Conservation (phyloP, 2,888 invertebrate genomes). For the Mythimna pallens region DNA sequence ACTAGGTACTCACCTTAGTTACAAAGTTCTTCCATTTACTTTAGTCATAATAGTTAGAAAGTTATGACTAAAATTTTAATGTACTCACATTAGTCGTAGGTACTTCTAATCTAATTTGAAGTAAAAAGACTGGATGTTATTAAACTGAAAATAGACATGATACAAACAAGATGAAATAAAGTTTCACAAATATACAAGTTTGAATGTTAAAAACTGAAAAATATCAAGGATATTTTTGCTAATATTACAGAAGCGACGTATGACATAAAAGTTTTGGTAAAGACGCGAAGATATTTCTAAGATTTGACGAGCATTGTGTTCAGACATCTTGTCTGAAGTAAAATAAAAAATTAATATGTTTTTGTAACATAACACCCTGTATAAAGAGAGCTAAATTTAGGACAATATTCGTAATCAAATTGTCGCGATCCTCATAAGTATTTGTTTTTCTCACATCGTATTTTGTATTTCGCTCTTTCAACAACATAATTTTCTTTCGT, state of each 20-base stretch:
- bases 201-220: slow-evolving; percentile 25
- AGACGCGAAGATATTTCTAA: slow-evolving; percentile 37
- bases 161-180: slow-evolving; percentile 24
- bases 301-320: slow-evolving; percentile 42
- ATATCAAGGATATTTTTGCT: slow-evolving; percentile 36
- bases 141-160: slow-evolving; percentile 25
- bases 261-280: slow-evolving; percentile 45
- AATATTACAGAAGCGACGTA: slow-evolving; percentile 26
- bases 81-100: slow-evolving; percentile 30
- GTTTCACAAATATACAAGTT: slow-evolving; percentile 29
- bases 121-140: slow-evolving; percentile 26
- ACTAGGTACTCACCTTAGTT: slow-evolving; percentile 41
- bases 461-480: slow-evolving; percentile 52
- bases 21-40: slow-evolving; percentile 56
- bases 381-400: slow-evolving; percentile 32
- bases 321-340: slow-evolving; percentile 18
- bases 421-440: slow-evolving; percentile 33
- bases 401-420: slow-evolving; percentile 54
- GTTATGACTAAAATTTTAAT: slow-evolving; percentile 52
- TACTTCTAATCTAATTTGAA: slow-evolving; percentile 33
- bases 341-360: slow-evolving; percentile 45
- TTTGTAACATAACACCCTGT: slow-evolving; percentile 29
- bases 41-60: slow-evolving; percentile 45
- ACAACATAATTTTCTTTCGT: slow-evolving; percentile 63
- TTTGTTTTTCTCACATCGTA: slow-evolving; percentile 48